phyloP scores from a whole-genome alignment of 64 coral and sea anemone genomes.

The Catalaphyllia jardinei region DNA sequence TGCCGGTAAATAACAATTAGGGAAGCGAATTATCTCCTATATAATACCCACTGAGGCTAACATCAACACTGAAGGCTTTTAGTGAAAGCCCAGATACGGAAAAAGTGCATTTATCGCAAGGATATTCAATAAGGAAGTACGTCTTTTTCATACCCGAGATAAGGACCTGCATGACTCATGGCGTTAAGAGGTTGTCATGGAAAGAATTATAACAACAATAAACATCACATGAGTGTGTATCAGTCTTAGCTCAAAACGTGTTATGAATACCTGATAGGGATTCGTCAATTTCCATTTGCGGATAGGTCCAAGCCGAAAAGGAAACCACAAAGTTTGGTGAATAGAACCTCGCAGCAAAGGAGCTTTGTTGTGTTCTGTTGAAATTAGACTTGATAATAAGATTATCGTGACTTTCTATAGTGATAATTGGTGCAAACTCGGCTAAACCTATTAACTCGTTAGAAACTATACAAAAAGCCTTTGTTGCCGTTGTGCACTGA shows the following conservation, averaged over 20 bases:
- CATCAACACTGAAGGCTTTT: too few species aligned
- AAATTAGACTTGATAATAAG: background rate
- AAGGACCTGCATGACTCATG: too few species aligned
- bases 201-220: background rate
- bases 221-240: background rate
- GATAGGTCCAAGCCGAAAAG: background rate
- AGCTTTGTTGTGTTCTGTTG: background rate
- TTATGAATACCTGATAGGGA: slow-evolving; percentile 1
- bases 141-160: too few species aligned
- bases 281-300: background rate
- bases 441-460: background rate
- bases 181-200: background rate
- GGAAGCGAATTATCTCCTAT: too few species aligned
- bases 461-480: background rate
- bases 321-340: slow-evolving; percentile 4
- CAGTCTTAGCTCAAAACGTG: background rate
- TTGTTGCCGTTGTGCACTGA: background rate
- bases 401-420: background rate
- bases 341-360: background rate
- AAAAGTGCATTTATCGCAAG: too few species aligned
- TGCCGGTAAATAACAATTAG: too few species aligned
- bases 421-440: background rate
- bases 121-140: too few species aligned
- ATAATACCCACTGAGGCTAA: too few species aligned
- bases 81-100: too few species aligned